Percentiles rank a stretch among this genome's conserved stretches.
These are phyloP conservation scores for Plagodis pulveraria DNA, from an alignment of 2,888 invertebrate species.

Conservation along the genomic window DNA sequence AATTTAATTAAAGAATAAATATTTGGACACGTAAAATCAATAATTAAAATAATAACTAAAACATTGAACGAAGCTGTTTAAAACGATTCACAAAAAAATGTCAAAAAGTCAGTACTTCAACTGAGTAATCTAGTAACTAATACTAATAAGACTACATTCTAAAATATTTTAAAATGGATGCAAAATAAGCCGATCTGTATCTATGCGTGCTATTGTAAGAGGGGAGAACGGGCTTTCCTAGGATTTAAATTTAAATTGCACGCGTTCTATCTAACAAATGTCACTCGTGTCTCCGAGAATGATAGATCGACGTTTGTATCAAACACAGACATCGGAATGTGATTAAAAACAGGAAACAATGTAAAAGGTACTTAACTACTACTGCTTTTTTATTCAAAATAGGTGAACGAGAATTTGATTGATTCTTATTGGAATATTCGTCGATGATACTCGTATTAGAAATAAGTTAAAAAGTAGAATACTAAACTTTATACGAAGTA, in stretches of 20 bases:
- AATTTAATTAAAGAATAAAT: too few species aligned
- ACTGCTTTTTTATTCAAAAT: not conserved
- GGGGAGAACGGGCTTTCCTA: constrained; percentile 55
- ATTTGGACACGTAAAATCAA: too few species aligned
- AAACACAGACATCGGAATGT: constrained; percentile 16
- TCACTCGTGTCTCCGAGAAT: constrained; percentile 64
- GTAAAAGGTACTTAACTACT: not conserved
- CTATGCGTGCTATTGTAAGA: constrained; percentile 41
- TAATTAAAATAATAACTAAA: too few species aligned
- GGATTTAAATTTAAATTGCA: constrained; percentile 79
- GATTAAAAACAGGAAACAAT: constrained; percentile 16
- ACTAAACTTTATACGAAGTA: too few species aligned
- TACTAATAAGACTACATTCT: constrained; percentile 3
- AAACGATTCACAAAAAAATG: too few species aligned
- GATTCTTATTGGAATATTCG: too few species aligned
- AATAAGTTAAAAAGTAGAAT: too few species aligned
- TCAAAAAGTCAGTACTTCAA: too few species aligned
- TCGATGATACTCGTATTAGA: too few species aligned
- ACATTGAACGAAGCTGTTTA: too few species aligned
- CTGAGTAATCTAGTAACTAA: too few species aligned
- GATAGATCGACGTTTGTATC: constrained; percentile 71
- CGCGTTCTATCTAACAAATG: constrained; percentile 66
- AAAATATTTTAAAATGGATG: constrained; percentile 11
- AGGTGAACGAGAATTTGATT: too few species aligned
- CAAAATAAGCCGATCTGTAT: constrained; percentile 29